Evolutionary conservation across 2,888 invertebrate species (phyloP), one percentile per base, ranked within the genome.

Genomic region (Megaustenia siamemsis): DNA sequence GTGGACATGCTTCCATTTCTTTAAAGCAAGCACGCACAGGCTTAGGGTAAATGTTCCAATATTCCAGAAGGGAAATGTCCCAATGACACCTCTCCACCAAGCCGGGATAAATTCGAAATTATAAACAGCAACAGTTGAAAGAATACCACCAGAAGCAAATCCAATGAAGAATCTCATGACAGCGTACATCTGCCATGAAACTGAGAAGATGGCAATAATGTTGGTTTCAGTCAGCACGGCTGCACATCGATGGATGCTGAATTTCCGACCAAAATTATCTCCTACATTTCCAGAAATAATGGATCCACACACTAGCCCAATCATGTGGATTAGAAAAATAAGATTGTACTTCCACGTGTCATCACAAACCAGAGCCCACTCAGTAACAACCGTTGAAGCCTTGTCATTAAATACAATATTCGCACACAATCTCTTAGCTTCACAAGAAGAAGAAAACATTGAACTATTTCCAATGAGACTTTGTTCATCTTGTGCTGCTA

Each of bases 261-360:
- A 88, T 79, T 90, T 90, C 28, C 91, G 85, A 12, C 91, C 91
- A 53, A 89, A 80, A 21, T 80, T 53, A 60, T 90, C 90, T 1
- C 87, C 89, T 4, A 89, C 49, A 10, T 89, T 88, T 32, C 91
- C 93, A 8, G 90, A 89, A 21, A 91, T 35, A 12, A 89, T 86
- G 5, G 92, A 92, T 0, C 93, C 93, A 5, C 91, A 49, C n/a
- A 93, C 86, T 1, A 92, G 91, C 18, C 93, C 93, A 32, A 88
- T 88, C 92, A 93, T 93, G 89, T 93, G 93, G 49, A 92, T 85
- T 4, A 92, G 91, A 38, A 91, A 92, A 45, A 93, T 92, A 24
- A 89, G 85, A 53, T 88, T 88, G 0, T 89, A 87, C 18, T 91
- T 85, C 76, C 89, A 90, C 40, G 86, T 86, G 43, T 87, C 83